Conservation (phyloP, 2,797 vertebrate genomes). For the Oophaga sylvatica region DNA sequence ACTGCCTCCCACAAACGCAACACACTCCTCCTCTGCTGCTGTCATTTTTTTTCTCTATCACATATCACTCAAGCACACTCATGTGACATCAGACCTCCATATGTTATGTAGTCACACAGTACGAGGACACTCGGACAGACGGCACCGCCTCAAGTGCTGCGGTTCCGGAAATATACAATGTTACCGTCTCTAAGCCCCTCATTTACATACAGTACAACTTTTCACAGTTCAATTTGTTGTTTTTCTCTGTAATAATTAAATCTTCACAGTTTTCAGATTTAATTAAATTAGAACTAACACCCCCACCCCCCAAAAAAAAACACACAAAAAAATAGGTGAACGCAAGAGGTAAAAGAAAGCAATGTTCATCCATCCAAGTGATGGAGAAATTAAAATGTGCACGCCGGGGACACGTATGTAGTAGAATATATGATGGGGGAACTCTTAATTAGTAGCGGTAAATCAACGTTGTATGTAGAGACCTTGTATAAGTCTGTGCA, state of each 20-base stretch:
- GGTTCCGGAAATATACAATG: neutral
- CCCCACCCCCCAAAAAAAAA: too few relatives aligned
- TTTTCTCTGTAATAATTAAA: slow-evolving; percentile 48
- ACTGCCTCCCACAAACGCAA: neutral
- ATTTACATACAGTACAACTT: slow-evolving; percentile 30
- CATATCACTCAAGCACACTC: neutral
- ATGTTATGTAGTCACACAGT: neutral
- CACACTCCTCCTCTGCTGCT: neutral
- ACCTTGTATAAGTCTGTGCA: neutral
- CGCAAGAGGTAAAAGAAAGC: neutral
- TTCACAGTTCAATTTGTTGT: slow-evolving; percentile 15
- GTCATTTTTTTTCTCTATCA: neutral
- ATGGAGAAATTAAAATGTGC: neutral
- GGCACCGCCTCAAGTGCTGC: neutral
- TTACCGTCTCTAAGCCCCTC: slow-evolving; percentile 11
- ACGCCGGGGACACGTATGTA: neutral
- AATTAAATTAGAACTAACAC: neutral
- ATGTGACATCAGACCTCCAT: too few relatives aligned
- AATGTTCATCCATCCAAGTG: neutral
- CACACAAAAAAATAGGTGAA: slow-evolving; percentile 6
- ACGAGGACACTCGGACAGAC: neutral
- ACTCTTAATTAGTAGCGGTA: neutral
- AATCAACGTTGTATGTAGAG: neutral
- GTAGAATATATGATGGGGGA: neutral
- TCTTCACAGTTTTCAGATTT: slow-evolving; percentile 40